Percentiles rank a stretch among this genome's conserved stretches.
phyloP scores from a whole-genome alignment of 1,140 invertebrate species.

The Neomicropteryx cornuta region DNA sequence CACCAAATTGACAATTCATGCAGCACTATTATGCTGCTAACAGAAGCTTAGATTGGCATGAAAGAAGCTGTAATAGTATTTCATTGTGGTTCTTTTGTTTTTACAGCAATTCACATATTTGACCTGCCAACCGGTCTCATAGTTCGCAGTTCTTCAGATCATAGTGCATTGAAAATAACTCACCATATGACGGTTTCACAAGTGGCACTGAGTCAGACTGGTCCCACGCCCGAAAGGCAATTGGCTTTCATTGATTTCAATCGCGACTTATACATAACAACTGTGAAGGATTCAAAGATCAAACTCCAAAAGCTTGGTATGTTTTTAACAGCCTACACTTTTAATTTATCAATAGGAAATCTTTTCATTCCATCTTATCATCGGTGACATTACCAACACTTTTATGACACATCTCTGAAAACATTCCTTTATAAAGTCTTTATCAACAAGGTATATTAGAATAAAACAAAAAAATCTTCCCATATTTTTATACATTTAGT shows the following conservation, averaged over 20 bases:
- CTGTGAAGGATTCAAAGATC: constrained; percentile 53
- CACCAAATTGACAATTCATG: too few species aligned
- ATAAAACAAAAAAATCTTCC: background rate
- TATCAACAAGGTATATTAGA: background rate
- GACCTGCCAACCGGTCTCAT: constrained; percentile 63
- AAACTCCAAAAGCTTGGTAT: constrained; percentile 67
- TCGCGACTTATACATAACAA: constrained; percentile 36
- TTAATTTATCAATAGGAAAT: background rate
- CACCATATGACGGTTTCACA: constrained; percentile 57
- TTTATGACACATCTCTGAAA: background rate
- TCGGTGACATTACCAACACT: background rate
- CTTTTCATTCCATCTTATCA: constrained; percentile 1
- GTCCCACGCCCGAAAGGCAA: constrained; percentile 40
- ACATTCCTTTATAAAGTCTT: background rate
- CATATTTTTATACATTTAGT: too few species aligned
- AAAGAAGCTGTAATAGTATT: too few species aligned
- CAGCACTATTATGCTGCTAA: too few species aligned
- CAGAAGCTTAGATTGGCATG: too few species aligned
- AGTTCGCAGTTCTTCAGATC: constrained; percentile 43
- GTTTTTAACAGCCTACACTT: constrained; percentile 1
- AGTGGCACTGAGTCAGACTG: constrained; percentile 70
- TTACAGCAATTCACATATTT: constrained; percentile 73
- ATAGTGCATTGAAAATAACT: constrained; percentile 46
- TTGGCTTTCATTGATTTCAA: constrained; percentile 35
- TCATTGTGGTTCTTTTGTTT: constrained; percentile 14